These are phyloP conservation scores for Dicyrtoma fusca DNA, from an alignment of 2,888 invertebrate species.

Conservation along the genomic window DNA sequence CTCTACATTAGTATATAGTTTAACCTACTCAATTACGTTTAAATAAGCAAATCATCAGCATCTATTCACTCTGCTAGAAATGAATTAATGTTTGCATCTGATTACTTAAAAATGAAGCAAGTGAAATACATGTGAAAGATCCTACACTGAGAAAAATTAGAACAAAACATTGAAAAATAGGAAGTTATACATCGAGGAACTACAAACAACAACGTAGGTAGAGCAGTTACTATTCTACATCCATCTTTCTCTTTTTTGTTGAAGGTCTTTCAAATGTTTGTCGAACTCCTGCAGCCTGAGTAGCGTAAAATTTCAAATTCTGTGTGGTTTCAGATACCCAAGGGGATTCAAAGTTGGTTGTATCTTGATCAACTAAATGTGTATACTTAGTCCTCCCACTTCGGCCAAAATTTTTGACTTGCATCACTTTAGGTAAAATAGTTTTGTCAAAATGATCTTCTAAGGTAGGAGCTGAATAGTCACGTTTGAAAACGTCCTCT, in stretches of 20 bases:
- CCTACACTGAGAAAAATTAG: too few relatives aligned
- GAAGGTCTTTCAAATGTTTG: constrained; percentile 90
- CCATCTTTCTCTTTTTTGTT: constrained; percentile 60
- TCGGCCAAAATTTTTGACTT: constrained; percentile 99
- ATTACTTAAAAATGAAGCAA: too few relatives aligned
- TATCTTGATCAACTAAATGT: constrained; percentile 98
- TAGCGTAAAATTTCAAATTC: constrained; percentile 82
- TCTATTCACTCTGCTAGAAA: too few relatives aligned
- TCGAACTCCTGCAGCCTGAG: constrained; percentile 90
- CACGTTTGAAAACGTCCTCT: constrained; percentile 85
- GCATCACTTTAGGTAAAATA: constrained; percentile 98
- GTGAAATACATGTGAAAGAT: too few relatives aligned
- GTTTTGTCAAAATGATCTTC: constrained; percentile 99
- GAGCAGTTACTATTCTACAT: constrained; percentile 16
- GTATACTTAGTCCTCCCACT: constrained; percentile 99
- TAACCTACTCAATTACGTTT: too few relatives aligned
- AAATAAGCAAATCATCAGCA: too few relatives aligned
- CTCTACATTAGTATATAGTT: too few relatives aligned
- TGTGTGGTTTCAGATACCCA: constrained; percentile 92
- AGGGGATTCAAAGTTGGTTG: constrained; percentile 95
- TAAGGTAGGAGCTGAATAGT: constrained; percentile 92
- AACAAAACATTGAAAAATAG: too few relatives aligned
- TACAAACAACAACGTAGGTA: too few relatives aligned
- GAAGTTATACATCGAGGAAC: too few relatives aligned
- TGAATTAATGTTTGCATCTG: too few relatives aligned